phyloP scores from a whole-genome alignment of 2,888 invertebrate species.

The Netelia virgata region DNA sequence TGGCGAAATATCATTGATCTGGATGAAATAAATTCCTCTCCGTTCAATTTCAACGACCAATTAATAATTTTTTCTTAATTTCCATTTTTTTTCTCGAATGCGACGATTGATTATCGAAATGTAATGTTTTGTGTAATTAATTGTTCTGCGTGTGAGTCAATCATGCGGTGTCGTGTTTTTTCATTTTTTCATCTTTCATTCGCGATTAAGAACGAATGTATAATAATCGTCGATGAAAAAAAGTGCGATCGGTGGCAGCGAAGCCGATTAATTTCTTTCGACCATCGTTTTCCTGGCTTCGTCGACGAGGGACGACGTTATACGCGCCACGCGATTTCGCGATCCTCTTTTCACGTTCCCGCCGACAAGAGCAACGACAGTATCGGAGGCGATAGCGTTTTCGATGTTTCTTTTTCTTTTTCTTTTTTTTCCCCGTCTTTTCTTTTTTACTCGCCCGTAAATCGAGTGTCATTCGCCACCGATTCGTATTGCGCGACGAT shows the following conservation, averaged over 20 bases:
- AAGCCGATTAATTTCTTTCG: slow-evolving; percentile 57
- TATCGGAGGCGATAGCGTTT: slow-evolving; percentile 36
- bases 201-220: neutral
- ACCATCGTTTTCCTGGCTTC: neutral
- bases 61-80: neutral
- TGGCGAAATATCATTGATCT: too few species aligned
- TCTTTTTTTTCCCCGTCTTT: slow-evolving; percentile 29
- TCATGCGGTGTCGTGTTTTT: slow-evolving; percentile 18
- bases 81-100: slow-evolving; percentile 22
- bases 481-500: slow-evolving; percentile 69
- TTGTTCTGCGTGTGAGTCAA: slow-evolving; percentile 3
- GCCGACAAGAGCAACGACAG: slow-evolving; percentile 18
- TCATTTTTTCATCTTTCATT: slow-evolving; percentile 3
- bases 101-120: slow-evolving; percentile 23
- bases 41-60: too few species aligned
- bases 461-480: slow-evolving; percentile 69
- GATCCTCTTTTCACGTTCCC: slow-evolving; percentile 46
- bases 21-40: neutral
- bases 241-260: slow-evolving; percentile 20
- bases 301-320: neutral
- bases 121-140: slow-evolving; percentile 12
- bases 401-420: slow-evolving; percentile 13
- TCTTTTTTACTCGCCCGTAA: slow-evolving; percentile 56
- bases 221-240: slow-evolving; percentile 26
- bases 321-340: slow-evolving; percentile 3